Evolutionary conservation across 2,888 invertebrate genomes (phyloP).

Genomic region (Morpho helenor): DNA sequence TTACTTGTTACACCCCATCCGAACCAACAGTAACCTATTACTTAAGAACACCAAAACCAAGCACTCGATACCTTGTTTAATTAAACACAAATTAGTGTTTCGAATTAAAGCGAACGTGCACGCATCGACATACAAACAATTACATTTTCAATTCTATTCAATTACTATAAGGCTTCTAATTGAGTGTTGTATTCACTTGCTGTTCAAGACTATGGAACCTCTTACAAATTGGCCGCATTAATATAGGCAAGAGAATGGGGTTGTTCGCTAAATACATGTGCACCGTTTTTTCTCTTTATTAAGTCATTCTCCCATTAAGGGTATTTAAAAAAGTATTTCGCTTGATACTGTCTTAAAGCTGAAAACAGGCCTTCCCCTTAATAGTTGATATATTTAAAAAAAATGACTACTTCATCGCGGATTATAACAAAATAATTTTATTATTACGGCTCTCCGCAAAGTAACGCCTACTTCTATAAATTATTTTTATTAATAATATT

Average conservation of each 20-base stretch:
- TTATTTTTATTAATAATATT: too few relatives aligned
- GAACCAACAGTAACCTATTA: not conserved
- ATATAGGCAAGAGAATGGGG: slow-evolving; percentile 48
- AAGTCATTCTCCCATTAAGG: too few relatives aligned
- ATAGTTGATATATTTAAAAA: too few relatives aligned
- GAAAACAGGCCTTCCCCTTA: too few relatives aligned
- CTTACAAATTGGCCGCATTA: slow-evolving; percentile 74
- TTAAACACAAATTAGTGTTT: slow-evolving; percentile 59
- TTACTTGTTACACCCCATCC: not conserved
- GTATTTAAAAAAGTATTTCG: too few relatives aligned
- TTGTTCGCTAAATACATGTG: slow-evolving; percentile 31
- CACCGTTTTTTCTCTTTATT: slow-evolving; percentile 8
- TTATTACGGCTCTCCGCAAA: too few relatives aligned
- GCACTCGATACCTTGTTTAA: slow-evolving; percentile 40
- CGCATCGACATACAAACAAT: slow-evolving; percentile 19
- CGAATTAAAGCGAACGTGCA: slow-evolving; percentile 45
- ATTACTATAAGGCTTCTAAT: slow-evolving; percentile 20
- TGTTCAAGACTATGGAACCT: slow-evolving; percentile 54
- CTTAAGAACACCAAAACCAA: slow-evolving; percentile 11
- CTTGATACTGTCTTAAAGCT: too few relatives aligned
- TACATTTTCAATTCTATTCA: slow-evolving; percentile 22
- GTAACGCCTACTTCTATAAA: too few relatives aligned
- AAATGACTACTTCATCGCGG: too few relatives aligned
- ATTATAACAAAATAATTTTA: too few relatives aligned
- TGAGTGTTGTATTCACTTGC: slow-evolving; percentile 16